phyloP scores from a whole-genome alignment of 1,140 invertebrate species.

The Melipona quadrifasciata region DNA sequence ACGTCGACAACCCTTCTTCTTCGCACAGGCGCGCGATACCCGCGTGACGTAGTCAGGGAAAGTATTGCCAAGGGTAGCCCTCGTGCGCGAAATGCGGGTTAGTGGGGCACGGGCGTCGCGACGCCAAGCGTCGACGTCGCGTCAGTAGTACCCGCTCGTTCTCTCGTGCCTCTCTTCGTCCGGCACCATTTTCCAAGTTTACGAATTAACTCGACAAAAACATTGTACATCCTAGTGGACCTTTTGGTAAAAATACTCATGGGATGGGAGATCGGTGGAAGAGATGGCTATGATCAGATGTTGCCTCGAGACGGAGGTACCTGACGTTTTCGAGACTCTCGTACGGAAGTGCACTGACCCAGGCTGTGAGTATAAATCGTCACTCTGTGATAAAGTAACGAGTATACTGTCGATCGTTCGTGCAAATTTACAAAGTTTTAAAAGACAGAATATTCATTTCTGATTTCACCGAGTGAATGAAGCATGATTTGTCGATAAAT shows the following conservation, averaged over 20 bases:
- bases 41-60: slow-evolving; percentile 67
- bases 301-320: slow-evolving; percentile 89
- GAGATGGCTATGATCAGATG: slow-evolving; percentile 88
- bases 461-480: background rate
- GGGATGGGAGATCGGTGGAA: background rate
- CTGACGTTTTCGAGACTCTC: slow-evolving; percentile 88
- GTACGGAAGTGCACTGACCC: slow-evolving; percentile 90
- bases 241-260: background rate
- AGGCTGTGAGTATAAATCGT: slow-evolving; percentile 86
- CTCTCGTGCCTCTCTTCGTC: background rate
- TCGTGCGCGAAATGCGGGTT: slow-evolving; percentile 53
- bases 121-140: slow-evolving; percentile 50
- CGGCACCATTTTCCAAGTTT: background rate
- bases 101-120: slow-evolving; percentile 67
- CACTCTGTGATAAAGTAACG: background rate
- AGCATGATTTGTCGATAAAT: background rate
- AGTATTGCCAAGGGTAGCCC: slow-evolving; percentile 58
- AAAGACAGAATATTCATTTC: too few species aligned
- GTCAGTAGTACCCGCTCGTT: slow-evolving; percentile 2
- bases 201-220: background rate
- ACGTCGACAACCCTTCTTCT: slow-evolving; percentile 13
- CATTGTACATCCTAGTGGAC: background rate
- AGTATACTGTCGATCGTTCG: too few species aligned
- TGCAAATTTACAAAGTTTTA: too few species aligned
- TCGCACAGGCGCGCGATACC: slow-evolving; percentile 69